Conservation (phyloP, 64 coral and sea anemone species). For the Porites australiensis region DNA sequence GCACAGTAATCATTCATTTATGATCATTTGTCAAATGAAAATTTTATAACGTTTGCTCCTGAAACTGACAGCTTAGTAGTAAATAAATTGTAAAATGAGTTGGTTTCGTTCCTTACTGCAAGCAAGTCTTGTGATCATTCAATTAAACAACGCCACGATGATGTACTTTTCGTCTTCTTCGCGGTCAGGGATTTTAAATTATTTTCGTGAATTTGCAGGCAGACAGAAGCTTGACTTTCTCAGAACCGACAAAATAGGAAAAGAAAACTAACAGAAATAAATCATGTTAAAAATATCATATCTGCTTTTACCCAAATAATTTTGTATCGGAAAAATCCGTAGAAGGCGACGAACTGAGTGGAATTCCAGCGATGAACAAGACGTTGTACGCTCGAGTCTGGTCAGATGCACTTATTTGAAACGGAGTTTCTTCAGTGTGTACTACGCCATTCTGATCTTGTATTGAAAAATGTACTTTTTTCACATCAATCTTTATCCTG, state of each 20-base stretch:
- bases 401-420: background rate
- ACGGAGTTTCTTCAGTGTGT: background rate
- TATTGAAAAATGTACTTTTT: constrained; percentile 17
- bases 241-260: too few relatives aligned
- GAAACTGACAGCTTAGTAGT: background rate
- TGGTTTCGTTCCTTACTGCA: too few relatives aligned
- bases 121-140: too few relatives aligned
- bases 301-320: background rate
- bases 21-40: constrained; percentile 30
- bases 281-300: too few relatives aligned
- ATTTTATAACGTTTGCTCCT: background rate
- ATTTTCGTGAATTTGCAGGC: too few relatives aligned
- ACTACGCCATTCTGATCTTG: background rate
- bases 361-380: constrained; percentile 22
- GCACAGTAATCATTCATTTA: constrained; percentile 41
- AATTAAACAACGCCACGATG: too few relatives aligned
- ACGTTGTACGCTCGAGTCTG: background rate
- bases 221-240: too few relatives aligned
- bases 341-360: background rate
- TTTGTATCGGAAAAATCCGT: background rate
- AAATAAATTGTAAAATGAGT: background rate
- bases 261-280: too few relatives aligned
- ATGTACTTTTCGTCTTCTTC: too few relatives aligned
- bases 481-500: constrained; percentile 3
- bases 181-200: too few relatives aligned